Evolutionary conservation across 2,113 vertebrate species (phyloP), one percentile per base, ranked within the genome.

Genomic region (Heterotilapia buettikoferi): DNA sequence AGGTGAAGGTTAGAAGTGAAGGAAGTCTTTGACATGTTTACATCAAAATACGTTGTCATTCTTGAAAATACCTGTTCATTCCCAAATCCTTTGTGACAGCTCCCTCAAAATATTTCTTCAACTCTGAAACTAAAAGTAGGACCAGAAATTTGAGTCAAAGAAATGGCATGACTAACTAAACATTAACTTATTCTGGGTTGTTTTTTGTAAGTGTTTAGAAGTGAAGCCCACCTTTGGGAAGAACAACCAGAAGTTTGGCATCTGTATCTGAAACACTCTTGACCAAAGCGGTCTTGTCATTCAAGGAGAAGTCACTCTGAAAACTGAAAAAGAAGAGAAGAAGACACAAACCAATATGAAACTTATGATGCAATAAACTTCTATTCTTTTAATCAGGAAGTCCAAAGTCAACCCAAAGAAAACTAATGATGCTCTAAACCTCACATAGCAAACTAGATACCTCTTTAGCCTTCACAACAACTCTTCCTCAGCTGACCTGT

Each of bases 61-160:
- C 8, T 53, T 29, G 14, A 63, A 63, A 19, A 10, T 96, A 99
- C 98, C 98, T 98, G 96, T 99, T 99, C 98, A 99, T 99, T 94
- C 96, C 96, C 88, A 96, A 95, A 92, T 97, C 90, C 81, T 96
- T 94, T 87, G 89, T 94, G 86, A 88, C 92, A 57, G 94, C 92
- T 92, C 95, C 96, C 94, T 99, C 98, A 96, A 99, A 99, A 90
- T 97, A 95, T 95, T 98, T 98, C 96, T 97, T 98, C 94, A 99
- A 96, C 94, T 99, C 98, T 97, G 98, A 98, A 97, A 99, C 98
- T 99, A 93, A 85, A 95, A 82, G 14, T 38, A 40, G 40, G 36
- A 83, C 36, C 13, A 88, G 19, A 81, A 53, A 63, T 81, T 6
- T 29, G n/a, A 33, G 11, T 52, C 1, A 24, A 4, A 18, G 31